Base-by-base conservation (phyloP, 2,797 vertebrate genomes). In the Muscicapa comitata region DNA sequence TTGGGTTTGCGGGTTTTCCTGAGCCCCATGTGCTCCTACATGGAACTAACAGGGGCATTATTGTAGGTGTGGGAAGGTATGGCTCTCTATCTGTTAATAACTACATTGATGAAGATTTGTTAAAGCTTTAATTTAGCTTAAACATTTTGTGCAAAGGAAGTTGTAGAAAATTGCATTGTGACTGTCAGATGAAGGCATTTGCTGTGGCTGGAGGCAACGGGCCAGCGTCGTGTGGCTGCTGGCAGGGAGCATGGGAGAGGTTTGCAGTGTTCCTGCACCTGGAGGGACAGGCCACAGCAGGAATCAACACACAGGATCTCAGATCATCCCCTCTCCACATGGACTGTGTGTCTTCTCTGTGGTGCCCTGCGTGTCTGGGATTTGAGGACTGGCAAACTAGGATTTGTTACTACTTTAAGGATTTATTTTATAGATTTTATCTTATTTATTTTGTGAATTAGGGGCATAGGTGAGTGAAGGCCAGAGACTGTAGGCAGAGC, bases 51-150 rank as follows among this genome's bases (percentile, higher is more conserved):
- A 51, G 61, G 57, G 72, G 47, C 0, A 0, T 75, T 94, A 43
- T 40, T 96, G 61, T 75, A 48, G 58, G 59, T 83, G 62, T 72
- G 65, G 62, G 85, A 94, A 91, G 93, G 91, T 95, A 78, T 95
- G 68, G 76, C 76, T 96, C 93, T 96, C 93, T 95, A 38, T 73
- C 70, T 88, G 79, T 84, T 96, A 96, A 94, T 94, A 87, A 70
- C 85, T 66, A 74, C 92, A 74, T 65, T 59, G 42, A 86, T 24
- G 68, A 80, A 78, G 91, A 90, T 95, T 94, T 95, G 94, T 84
- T 94, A 83, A 95, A 95, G 93, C 93, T 89, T 87, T 94, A 92
- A 92, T 96, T 91, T 62, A 83, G 67, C 81, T 93, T 95, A 95
- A 95, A 92, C 84, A 78, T 91, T 96, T 95, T 88, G 87, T 81